These are phyloP conservation scores for Lepidonotus clava DNA, from an alignment of 2,888 invertebrate genomes.

Conservation along the genomic window DNA sequence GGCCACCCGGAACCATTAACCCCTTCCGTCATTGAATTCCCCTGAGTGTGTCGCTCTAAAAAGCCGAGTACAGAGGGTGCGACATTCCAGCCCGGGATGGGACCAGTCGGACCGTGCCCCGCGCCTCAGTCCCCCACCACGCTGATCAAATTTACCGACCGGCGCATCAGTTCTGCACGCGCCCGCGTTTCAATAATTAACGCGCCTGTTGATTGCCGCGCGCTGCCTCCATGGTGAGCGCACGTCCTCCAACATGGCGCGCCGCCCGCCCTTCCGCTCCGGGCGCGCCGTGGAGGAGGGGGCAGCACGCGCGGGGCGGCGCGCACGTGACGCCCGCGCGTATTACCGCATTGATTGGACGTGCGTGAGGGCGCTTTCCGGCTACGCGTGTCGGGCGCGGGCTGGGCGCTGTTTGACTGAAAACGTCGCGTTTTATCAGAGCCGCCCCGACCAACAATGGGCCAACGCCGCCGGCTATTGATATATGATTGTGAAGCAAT, in stretches of 20 bases:
- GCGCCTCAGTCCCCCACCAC: background rate
- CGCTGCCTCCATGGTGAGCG: background rate
- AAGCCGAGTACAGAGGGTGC: too few species aligned
- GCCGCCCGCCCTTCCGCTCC: background rate
- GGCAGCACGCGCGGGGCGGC: background rate
- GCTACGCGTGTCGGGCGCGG: conserved; percentile 1
- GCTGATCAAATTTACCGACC: conserved; percentile 11
- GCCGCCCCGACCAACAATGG: background rate
- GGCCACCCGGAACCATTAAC: too few species aligned
- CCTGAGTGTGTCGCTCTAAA: too few species aligned
- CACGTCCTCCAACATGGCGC: conserved; percentile 12
- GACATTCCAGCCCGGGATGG: too few species aligned
- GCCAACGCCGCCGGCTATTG: background rate
- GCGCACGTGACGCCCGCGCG: conserved; percentile 3
- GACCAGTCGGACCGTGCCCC: background rate
- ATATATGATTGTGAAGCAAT: conserved; percentile 28
- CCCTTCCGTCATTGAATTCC: too few species aligned
- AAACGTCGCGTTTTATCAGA: conserved; percentile 22
- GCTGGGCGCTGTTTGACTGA: conserved; percentile 5
- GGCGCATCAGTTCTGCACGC: conserved; percentile 31
- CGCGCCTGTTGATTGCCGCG: conserved; percentile 38
- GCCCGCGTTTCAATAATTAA: conserved; percentile 52
- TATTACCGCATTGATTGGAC: conserved; percentile 40
- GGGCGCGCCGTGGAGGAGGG: background rate
- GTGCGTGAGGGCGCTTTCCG: conserved; percentile 39